Evolutionary conservation across 2,113 vertebrate genomes (phyloP).

Genomic region (Myrmophylax atrothorax): DNA sequence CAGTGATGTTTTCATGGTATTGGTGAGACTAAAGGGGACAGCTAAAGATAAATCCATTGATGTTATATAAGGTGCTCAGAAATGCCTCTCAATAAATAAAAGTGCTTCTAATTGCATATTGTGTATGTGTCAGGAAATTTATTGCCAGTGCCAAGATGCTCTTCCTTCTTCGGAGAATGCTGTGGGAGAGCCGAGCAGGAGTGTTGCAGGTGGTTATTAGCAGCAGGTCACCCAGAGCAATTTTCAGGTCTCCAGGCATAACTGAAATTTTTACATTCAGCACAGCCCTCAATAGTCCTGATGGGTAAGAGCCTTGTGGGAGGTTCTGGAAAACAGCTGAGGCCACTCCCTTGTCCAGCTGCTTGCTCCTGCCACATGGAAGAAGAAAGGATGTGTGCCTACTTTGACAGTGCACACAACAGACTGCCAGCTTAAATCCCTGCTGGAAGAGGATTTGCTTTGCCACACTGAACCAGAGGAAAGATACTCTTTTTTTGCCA

Average conservation of each 20-base stretch:
- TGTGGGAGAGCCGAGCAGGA: neutral
- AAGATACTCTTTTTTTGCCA: neutral
- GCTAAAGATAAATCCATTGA: slow-evolving; percentile 47
- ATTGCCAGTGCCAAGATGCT: neutral
- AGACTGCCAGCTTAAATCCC: neutral
- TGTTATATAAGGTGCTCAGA: neutral
- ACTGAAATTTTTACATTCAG: neutral
- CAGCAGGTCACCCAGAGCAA: neutral
- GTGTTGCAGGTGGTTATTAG: neutral
- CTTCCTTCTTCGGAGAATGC: neutral
- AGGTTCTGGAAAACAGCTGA: neutral
- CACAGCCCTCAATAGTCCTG: neutral
- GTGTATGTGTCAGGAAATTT: neutral
- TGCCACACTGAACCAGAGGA: neutral
- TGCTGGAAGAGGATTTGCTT: neutral
- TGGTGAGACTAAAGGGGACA: neutral
- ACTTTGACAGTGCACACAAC: accelerated
- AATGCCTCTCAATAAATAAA: slow-evolving; percentile 44
- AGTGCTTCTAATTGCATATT: neutral
- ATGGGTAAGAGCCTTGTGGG: neutral
- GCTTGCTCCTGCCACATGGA: neutral
- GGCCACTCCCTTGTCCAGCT: neutral
- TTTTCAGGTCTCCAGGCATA: neutral
- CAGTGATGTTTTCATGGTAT: neutral
- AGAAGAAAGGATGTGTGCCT: neutral